Percentiles rank a stretch among this genome's conserved stretches.
These are phyloP conservation scores for Chloroceryle amazona DNA, from an alignment of 2,797 vertebrate genomes.

Conservation along the genomic window DNA sequence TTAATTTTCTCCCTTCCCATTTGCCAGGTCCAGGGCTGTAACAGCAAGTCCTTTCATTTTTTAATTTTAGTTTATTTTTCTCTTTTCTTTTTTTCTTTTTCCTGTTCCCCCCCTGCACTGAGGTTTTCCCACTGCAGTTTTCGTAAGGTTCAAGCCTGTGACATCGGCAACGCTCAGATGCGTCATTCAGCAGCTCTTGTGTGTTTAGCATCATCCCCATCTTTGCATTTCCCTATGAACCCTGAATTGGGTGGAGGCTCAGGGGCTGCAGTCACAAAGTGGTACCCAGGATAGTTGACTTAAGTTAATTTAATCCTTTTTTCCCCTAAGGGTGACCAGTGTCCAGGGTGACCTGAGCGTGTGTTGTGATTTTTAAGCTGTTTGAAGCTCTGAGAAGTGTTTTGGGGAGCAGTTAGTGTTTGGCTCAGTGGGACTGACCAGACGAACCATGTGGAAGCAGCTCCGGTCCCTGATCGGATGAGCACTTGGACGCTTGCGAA, in stretches of 20 bases:
- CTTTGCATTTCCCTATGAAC: neutral
- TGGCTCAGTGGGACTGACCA: neutral
- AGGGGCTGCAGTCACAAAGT: neutral
- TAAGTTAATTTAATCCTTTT: neutral
- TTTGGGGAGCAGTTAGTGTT: neutral
- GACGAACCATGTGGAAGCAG: neutral
- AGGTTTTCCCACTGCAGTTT: neutral
- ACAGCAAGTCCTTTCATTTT: neutral
- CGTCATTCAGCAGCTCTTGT: neutral
- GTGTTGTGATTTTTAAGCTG: neutral
- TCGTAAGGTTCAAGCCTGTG: neutral
- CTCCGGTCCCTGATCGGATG: neutral
- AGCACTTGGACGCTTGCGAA: neutral
- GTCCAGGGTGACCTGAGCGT: neutral
- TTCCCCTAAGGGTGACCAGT: neutral
- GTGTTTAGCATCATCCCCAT: fast-evolving
- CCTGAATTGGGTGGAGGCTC: neutral
- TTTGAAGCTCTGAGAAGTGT: neutral
- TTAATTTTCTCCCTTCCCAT: neutral
- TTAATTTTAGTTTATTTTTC: fast-evolving
- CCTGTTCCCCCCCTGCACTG: too few species aligned
- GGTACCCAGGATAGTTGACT: neutral
- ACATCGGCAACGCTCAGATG: fast-evolving
- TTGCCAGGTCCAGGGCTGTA: neutral
- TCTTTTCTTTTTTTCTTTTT: too few species aligned